phyloP scores from a whole-genome alignment of 2,113 vertebrate species.

The Desmodus rotundus region DNA sequence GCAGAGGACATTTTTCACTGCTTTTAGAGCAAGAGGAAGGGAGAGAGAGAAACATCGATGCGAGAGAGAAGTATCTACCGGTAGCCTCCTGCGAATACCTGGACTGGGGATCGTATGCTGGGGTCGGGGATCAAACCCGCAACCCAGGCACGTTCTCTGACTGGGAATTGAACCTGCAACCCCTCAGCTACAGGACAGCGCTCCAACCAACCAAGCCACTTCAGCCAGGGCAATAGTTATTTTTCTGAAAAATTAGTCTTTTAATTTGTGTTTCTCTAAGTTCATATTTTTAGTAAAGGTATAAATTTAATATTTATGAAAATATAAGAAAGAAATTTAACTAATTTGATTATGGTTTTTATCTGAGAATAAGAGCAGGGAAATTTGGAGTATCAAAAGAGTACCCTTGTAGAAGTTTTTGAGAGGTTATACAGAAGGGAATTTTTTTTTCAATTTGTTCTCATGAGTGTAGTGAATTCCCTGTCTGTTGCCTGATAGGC shows the following conservation, averaged over 20 bases:
- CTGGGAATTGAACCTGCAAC: no score
- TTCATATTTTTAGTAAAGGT: neutral
- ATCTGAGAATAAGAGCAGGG: neutral
- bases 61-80: no score
- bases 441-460: neutral
- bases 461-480: neutral
- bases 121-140: no score
- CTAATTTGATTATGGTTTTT: constrained; percentile 9
- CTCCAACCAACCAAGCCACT: no score
- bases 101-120: no score
- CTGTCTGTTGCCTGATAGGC: neutral
- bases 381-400: constrained; percentile 1
- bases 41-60: no score
- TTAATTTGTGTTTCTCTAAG: neutral
- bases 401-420: neutral
- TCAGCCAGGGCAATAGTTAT: neutral
- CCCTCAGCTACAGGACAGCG: no score
- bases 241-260: constrained; percentile 6
- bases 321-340: constrained; percentile 7
- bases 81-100: no score
- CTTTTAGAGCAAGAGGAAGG: no score
- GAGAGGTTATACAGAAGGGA: neutral
- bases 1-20: no score
- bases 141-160: no score
- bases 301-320: constrained; percentile 12